These are phyloP conservation scores for Amazona guildingii DNA, from an alignment of 2,113 vertebrate species.

Conservation along the genomic window DNA sequence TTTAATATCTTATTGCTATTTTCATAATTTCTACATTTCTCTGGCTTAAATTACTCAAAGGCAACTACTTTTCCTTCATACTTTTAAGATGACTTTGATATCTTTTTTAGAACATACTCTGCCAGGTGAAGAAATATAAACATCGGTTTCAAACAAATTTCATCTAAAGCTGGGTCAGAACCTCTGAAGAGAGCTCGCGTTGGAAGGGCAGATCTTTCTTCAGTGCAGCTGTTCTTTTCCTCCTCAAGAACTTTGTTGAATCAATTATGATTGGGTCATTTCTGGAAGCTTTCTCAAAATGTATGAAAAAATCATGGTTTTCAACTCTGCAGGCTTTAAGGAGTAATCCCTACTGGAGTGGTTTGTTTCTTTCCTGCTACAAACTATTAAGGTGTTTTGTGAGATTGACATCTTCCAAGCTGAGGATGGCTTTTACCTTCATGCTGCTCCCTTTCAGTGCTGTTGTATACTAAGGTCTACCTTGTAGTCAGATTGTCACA, in stretches of 20 bases:
- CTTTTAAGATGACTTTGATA: rapidly evolving
- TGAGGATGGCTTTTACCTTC: background rate
- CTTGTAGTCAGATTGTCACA: background rate
- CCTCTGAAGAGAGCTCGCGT: background rate
- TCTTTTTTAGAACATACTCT: background rate
- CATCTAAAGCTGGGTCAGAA: background rate
- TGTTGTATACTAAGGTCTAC: background rate
- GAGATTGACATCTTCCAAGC: background rate
- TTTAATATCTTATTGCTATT: background rate
- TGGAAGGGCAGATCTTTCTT: background rate
- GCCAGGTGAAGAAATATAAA: background rate
- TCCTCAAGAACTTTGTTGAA: background rate
- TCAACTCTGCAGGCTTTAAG: background rate
- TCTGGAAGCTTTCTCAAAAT: background rate
- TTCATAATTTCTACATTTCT: background rate
- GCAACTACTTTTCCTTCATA: background rate
- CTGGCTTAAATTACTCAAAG: background rate
- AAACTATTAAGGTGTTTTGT: rapidly evolving
- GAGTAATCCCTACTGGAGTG: background rate
- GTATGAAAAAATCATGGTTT: background rate
- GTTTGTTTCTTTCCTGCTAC: background rate
- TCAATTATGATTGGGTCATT: background rate
- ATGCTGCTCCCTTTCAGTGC: background rate
- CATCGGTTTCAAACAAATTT: background rate
- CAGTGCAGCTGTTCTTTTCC: background rate